A percentile compares a stretch with the other conserved stretches of the same genome.
Evolutionary conservation across 2,797 vertebrate species (phyloP).

Genomic region (Hafferia zeledoni): DNA sequence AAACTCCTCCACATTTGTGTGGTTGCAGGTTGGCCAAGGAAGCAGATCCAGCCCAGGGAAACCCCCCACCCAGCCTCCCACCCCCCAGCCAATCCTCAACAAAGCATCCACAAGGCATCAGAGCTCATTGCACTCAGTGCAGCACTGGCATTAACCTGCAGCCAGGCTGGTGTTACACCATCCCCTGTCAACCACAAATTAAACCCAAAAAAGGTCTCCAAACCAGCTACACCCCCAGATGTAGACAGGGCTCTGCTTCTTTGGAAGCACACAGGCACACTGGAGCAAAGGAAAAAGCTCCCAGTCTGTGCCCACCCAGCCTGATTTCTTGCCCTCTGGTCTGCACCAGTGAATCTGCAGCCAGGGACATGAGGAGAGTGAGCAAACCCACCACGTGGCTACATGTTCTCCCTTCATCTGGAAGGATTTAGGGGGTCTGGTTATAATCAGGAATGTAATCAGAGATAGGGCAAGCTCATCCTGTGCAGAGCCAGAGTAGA

Average conservation of each 20-base stretch:
- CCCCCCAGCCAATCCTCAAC: not conserved
- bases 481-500: not conserved
- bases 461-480: not conserved
- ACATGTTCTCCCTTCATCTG: not conserved
- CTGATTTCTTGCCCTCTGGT: not conserved
- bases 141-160: not conserved
- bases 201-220: not conserved
- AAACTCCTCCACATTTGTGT: not conserved
- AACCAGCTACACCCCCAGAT: not conserved
- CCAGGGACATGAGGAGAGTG: rapidly evolving
- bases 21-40: not conserved
- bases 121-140: not conserved
- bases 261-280: rapidly evolving
- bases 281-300: not conserved
- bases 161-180: not conserved
- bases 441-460: not conserved
- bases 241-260: not conserved
- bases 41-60: not conserved
- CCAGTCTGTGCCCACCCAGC: not conserved
- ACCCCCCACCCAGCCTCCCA: not conserved
- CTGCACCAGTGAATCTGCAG: not conserved
- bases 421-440: not conserved
- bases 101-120: not conserved
- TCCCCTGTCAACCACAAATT: not conserved
- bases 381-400: not conserved